These are phyloP conservation scores for Pachydiplax longipennis DNA, from an alignment of 2,888 invertebrate species.

Conservation along the genomic window DNA sequence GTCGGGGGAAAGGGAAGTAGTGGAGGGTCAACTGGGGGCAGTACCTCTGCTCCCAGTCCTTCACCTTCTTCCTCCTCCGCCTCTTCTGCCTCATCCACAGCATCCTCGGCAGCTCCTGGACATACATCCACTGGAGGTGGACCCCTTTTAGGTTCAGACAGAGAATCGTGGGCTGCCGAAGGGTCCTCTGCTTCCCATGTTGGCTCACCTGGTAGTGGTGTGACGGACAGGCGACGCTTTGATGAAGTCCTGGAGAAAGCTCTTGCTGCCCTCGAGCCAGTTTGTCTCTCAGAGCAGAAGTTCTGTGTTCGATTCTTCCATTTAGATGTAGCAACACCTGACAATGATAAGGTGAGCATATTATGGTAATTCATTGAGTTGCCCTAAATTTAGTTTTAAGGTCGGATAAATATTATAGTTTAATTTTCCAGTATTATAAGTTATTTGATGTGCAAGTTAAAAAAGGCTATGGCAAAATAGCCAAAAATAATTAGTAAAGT, in stretches of 20 bases:
- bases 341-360: constrained; percentile 54
- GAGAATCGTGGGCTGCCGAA: not conserved
- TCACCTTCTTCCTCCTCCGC: constrained; percentile 34
- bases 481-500: no score
- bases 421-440: no score
- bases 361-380: no score
- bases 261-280: constrained; percentile 85
- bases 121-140: not conserved
- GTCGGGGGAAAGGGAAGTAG: constrained; percentile 27
- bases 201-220: constrained; percentile 65
- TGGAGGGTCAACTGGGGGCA: constrained; percentile 10
- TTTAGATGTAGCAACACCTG: constrained; percentile 68
- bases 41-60: constrained; percentile 49
- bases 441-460: no score
- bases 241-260: constrained; percentile 83
- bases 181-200: constrained; percentile 46
- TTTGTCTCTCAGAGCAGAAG: constrained; percentile 93
- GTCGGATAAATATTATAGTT: no score
- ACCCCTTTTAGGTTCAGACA: constrained; percentile 14
- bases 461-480: no score
- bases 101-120: not conserved
- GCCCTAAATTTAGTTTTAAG: no score
- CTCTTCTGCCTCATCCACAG: constrained; percentile 37
- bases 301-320: constrained; percentile 94
- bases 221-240: constrained; percentile 64